Conservation (phyloP, 2,888 invertebrate species). For the Eupithecia subumbrata region DNA sequence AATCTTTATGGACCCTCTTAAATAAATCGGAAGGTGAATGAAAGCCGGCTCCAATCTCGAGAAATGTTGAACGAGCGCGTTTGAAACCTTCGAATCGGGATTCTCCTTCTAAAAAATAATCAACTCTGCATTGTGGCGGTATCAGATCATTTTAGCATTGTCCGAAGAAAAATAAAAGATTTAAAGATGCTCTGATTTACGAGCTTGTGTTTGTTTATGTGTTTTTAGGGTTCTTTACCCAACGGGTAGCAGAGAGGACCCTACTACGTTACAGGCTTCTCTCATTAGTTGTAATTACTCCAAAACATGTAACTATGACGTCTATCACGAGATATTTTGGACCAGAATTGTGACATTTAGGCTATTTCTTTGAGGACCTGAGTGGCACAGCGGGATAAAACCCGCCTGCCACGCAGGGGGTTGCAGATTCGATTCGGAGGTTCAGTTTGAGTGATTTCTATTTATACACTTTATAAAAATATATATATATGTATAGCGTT, state of each 20-base stretch:
- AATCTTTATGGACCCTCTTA: slow-evolving; percentile 49
- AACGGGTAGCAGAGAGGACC: neutral
- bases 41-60: slow-evolving; percentile 43
- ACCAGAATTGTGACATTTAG: neutral
- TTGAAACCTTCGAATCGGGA: slow-evolving; percentile 40
- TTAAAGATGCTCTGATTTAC: slow-evolving; percentile 1
- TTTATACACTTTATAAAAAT: too few species aligned
- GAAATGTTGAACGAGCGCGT: slow-evolving; percentile 46
- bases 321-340: neutral
- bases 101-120: slow-evolving; percentile 42
- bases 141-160: slow-evolving; percentile 29
- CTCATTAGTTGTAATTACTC: neutral
- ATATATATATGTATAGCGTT: too few species aligned
- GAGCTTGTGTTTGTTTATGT: neutral
- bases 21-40: slow-evolving; percentile 47
- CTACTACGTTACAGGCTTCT: neutral
- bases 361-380: neutral
- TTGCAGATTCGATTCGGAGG: too few species aligned
- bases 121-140: slow-evolving; percentile 35
- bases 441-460: too few species aligned
- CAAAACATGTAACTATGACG: neutral
- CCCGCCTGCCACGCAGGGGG: too few species aligned
- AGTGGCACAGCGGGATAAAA: too few species aligned
- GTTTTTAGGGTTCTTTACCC: neutral
- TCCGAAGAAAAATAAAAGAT: slow-evolving; percentile 15